Base-by-base conservation (phyloP, 2,888 invertebrate genomes). In the Coelogynopora nodosa region DNA sequence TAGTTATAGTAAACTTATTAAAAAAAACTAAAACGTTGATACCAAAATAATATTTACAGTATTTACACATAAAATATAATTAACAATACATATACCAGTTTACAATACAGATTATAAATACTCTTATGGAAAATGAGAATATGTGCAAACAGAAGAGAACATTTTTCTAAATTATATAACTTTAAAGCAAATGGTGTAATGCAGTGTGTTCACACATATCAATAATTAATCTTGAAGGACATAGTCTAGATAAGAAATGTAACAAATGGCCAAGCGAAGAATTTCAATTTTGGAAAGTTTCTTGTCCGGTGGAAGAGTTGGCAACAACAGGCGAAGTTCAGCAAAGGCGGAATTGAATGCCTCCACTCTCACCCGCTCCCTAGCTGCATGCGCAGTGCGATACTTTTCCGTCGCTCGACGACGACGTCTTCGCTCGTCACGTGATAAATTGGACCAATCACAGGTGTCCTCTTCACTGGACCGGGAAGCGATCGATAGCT, bases 241-340 rank as follows among this genome's bases (percentile, higher is more conserved):
- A 92, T 97, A 97, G 92, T 97, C 97, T 85, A 98, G 93, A 93
- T 98, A 98, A 0, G 96, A 96, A 90, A 98, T 98, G 91, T 99
- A 98, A 92, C 97, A 97, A 90, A 99, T 98, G 85, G 98, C 98
- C 88, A 98, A 93, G 84, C 97, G 94, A 0, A 98, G 94, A 86
- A 99, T 99, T 93, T 98, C 98, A 88, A 98, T 98, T 93, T 98
- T 99, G 0, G 97, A 97, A 18, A 98, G 93, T 91, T 98, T 98
- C 93, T 98, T 98, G 91, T 98, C 98, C 0, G 97, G 97, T 0
- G 98, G 97, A 87, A 97, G 92, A 0, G 97, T 98, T 0, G 97
- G 98, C 86, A 98, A 93, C 0, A 98, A 93, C 90, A 96, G 95
- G 85, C 98, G 93, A 28, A 99, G 93, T 89, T 97, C 95, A 0